These are phyloP conservation scores for Pectinophora gossypiella DNA, from an alignment of 1,140 invertebrate genomes.

Conservation along the genomic window DNA sequence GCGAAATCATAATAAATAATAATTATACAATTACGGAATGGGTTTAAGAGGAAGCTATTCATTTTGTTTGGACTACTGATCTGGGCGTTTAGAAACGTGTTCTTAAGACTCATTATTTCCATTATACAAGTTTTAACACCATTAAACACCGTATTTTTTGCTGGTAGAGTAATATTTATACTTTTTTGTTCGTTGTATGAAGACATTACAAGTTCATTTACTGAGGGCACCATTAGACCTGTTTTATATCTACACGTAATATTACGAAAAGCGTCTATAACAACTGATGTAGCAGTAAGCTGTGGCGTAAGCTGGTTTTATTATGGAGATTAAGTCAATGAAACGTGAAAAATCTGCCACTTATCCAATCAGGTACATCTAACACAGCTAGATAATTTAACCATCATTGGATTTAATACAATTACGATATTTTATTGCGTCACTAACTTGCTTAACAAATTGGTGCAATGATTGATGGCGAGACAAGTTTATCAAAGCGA, in stretches of 20 bases:
- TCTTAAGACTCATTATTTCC: constrained; percentile 9
- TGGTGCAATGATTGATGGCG: background rate
- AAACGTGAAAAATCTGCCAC: background rate
- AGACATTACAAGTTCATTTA: constrained; percentile 23
- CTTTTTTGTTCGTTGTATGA: constrained; percentile 14
- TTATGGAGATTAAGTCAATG: background rate
- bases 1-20: too few species aligned
- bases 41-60: constrained; percentile 12
- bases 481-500: background rate
- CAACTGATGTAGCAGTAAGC: background rate
- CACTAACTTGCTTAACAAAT: background rate
- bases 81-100: constrained; percentile 9
- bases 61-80: constrained; percentile 14
- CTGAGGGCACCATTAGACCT: constrained; percentile 6
- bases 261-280: background rate
- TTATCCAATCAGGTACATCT: background rate
- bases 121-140: constrained; percentile 14
- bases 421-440: background rate
- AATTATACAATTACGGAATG: too few species aligned
- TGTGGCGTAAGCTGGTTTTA: background rate
- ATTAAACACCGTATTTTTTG: constrained; percentile 9
- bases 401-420: background rate
- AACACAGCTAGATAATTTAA: background rate
- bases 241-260: constrained; percentile 6
- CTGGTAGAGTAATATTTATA: constrained; percentile 12